Base-by-base conservation (phyloP, 2,888 invertebrate genomes). In the Iphiclides podalirius region DNA sequence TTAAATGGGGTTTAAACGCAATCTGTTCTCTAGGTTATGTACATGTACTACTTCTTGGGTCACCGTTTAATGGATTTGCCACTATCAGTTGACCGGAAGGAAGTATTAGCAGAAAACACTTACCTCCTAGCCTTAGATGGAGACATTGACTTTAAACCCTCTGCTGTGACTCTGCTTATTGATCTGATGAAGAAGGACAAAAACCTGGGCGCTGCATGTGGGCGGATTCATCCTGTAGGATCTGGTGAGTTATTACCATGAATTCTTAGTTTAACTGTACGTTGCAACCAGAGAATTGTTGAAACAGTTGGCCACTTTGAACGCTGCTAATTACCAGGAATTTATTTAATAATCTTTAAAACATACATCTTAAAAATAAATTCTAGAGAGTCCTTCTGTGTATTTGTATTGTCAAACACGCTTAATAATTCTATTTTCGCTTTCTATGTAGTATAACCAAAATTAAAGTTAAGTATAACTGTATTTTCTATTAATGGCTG, bases 41-140 rank as follows among this genome's bases (percentile, higher is more conserved):
- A 97, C 79, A 96, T 97, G 96, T 97, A 96, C 79, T 97, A 96
- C 69, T 89, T 97, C 59, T 89, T 97, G 28, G 96, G 96, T 0
- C 93, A 94, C 70, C 92, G 93, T 52, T 90, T 95, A 40, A 94
- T 94, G 92, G 93, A 93, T 61, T 72, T 92, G 60, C 90, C 90
- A 0, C 85, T 92, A 16, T 81, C 90, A 2, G 86, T 88, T 9
- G 90, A 90, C 46, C 84, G 90, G 47, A 93, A 93, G 67, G 92
- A 92, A 53, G 83, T 91, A 2, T 91, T 94, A 41, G 94, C 95
- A 0, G 93, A 95, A 72, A 96, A 96, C 76, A 96, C 96, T 0
- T 97, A 92, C 66, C 81, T 97, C 8, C 82, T 97, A 23, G 95
- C 96, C 3, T 82, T 97, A 52, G 96, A 97, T 67, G 96, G 96